Evolutionary conservation across 30 jellyfish, hydroid and myxozoan genomes (phyloP), one percentile per base, ranked within the genome.

Genomic region (Hydractinia symbiolongicarpus): DNA sequence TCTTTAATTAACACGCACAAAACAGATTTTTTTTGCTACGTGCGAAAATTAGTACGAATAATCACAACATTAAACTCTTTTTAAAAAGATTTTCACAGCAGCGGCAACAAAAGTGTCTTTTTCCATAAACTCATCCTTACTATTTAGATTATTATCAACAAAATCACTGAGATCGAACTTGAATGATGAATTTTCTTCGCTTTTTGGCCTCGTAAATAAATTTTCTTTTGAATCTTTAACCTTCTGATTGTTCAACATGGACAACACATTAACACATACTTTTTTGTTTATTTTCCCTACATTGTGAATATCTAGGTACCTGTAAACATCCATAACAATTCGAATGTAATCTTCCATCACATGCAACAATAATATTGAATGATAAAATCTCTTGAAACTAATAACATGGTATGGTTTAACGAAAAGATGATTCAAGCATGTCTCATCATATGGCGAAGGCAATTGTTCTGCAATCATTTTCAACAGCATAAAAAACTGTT

Each of bases 281-380:
- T 10, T 13, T 9, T 71, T 40, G n/a, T 50, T 19, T 11, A 19
- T 58, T 10, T 19, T 49, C 44, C 66, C 66, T 1, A 9, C 7
- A 50, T 53, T 58, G 55, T 71, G 44, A 8, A 71, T 58, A 53
- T 71, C 80, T 19, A 71, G 50, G n/a, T 71, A 7, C 50, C 50
- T 11, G 53, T 71, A 50, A 30, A 71, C 60, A 7, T 8, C 80
- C 4, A 20, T 10, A 50, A 71, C 40, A 7, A 53, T 30, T 11
- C 13, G 61, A 58, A 71, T 50, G 50, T 20, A 71, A 19, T 71
- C 80, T 8, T 49, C 40, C 60, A 71, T 20, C 10, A 71, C 80
- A 20, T 71, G 80, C 66, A 71, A 19, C 80, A 71, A 71, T 58
- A 71, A 20, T 7, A 71, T 53, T 7, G 17, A 20, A 58, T 71